Base-by-base conservation (phyloP, 1,140 invertebrate species). In the Panagrolaimus sp. region DNA sequence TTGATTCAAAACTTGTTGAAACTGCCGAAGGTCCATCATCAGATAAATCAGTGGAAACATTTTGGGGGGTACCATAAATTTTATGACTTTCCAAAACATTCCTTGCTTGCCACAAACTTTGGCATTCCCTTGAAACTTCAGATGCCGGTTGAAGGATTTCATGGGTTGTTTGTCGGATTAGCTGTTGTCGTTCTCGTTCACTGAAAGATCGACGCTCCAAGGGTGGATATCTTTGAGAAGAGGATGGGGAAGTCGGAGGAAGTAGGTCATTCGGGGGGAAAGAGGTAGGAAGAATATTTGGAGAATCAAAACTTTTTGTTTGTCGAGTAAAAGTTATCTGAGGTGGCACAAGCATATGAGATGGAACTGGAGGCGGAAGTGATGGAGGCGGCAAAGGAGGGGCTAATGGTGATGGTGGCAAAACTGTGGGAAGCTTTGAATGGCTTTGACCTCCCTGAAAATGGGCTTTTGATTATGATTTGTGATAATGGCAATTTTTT, bases 1-100 rank as follows among this genome's bases (percentile, higher is more conserved):
- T 58, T 12, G 52, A 58, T 58, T 58, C 52, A n/a, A 58, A 58
- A 8, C 52, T 58, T 17, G 52, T 58, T 12, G 52, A 58, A n/a
- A 28, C 52, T 5, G 52, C 52, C 0, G 52, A 58, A 0, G 52
- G 52, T 5, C 17, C 52, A 24, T 58, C 17, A 21, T 58, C 52
- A 10, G 21, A 26, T 21, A 58, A 28, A 26, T 58, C 52, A 5
- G 28, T 58, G 0, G 52, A 58, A n/a, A 28, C 28, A 26, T 58
- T 21, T 10, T 26, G n/a, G 10, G 52, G 15, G n/a, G 28, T 58
- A 38, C 2, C 7, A 7, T 38, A 38, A 38, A 38, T 7, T 38
- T 38, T 38, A 38, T 38, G 2, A 26, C 14, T n/a, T 21, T 58
- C 52, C 12, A 58, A 28, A 0, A 58, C 52, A 26, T 58, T 28